Conservation (phyloP, 2,797 vertebrate species). For the Rhinatrema bivittatum region DNA sequence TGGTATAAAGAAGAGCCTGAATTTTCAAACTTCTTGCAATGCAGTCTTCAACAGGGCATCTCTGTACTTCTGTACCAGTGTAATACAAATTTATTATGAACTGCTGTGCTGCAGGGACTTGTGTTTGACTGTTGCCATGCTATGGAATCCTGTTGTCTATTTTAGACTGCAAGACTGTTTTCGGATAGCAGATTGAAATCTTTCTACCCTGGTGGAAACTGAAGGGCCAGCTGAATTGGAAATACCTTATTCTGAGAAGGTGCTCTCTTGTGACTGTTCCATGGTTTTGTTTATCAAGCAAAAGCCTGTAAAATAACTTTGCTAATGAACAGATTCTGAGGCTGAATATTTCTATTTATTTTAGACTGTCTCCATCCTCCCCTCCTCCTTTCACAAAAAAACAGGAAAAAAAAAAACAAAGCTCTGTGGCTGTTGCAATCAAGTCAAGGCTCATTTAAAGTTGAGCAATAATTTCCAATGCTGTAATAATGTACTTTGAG, state of each 20-base stretch:
- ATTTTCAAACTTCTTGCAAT: slow-evolving; percentile 26
- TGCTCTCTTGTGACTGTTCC: slow-evolving; percentile 10
- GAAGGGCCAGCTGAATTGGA: slow-evolving; percentile 2
- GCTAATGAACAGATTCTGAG: no score
- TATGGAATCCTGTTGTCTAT: slow-evolving; percentile 31
- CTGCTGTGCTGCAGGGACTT: slow-evolving; percentile 38
- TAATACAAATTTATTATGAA: slow-evolving; percentile 36
- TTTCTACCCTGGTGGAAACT: slow-evolving; percentile 9
- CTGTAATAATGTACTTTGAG: slow-evolving; percentile 25
- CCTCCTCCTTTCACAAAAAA: no score
- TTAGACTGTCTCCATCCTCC: no score
- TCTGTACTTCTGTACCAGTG: slow-evolving; percentile 36
- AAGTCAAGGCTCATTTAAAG: slow-evolving; percentile 27
- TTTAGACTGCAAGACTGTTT: slow-evolving; percentile 14
- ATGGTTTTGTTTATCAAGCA: slow-evolving; percentile 11
- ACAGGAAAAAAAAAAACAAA: no score
- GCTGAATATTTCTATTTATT: slow-evolving; percentile 17
- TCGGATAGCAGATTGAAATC: slow-evolving; percentile 21
- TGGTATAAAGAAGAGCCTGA: slow-evolving; percentile 41
- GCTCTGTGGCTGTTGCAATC: slow-evolving; percentile 36
- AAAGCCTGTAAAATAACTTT: slow-evolving; percentile 10
- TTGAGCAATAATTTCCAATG: slow-evolving; percentile 40
- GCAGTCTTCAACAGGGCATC: slow-evolving; percentile 39
- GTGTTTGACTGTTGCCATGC: slow-evolving; percentile 48
- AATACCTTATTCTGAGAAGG: slow-evolving; percentile 16